Evolutionary conservation across 2,888 invertebrate genomes (phyloP).

Genomic region (Scaptomyza flava): DNA sequence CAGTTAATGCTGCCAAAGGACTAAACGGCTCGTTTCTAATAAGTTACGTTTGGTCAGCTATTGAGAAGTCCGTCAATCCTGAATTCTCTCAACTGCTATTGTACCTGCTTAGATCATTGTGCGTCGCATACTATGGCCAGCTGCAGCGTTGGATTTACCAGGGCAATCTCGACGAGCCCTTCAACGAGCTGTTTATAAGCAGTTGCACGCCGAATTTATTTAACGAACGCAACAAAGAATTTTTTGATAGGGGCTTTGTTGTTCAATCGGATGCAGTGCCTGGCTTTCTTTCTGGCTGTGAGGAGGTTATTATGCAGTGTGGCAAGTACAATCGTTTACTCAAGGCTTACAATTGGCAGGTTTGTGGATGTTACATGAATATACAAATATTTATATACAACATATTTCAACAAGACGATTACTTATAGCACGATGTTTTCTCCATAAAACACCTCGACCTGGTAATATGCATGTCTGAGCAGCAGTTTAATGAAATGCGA

Average conservation of each 20-base stretch:
- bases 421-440: conserved; percentile 80
- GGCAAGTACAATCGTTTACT: conserved; percentile 90
- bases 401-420: neutral
- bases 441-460: conserved; percentile 78
- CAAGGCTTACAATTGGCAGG: conserved; percentile 89
- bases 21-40: conserved; percentile 81
- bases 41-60: conserved; percentile 80
- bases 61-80: conserved; percentile 75
- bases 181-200: conserved; percentile 92
- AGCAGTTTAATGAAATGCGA: conserved; percentile 77
- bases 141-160: conserved; percentile 94
- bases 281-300: conserved; percentile 88
- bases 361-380: conserved; percentile 81
- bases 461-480: conserved; percentile 80
- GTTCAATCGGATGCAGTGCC: conserved; percentile 85
- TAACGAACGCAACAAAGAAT: conserved; percentile 81
- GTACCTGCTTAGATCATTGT: conserved; percentile 81
- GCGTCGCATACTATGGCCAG: conserved; percentile 82
- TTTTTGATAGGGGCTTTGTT: conserved; percentile 82
- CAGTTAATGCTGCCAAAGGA: conserved; percentile 68
- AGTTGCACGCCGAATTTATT: conserved; percentile 70
- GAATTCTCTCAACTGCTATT: conserved; percentile 80
- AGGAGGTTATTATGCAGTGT: conserved; percentile 89
- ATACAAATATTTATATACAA: neutral
- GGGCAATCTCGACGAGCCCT: conserved; percentile 91